Evolutionary conservation across 2,888 invertebrate species (phyloP), one percentile per base, ranked within the genome.

Genomic region (Drosophila pullipes): DNA sequence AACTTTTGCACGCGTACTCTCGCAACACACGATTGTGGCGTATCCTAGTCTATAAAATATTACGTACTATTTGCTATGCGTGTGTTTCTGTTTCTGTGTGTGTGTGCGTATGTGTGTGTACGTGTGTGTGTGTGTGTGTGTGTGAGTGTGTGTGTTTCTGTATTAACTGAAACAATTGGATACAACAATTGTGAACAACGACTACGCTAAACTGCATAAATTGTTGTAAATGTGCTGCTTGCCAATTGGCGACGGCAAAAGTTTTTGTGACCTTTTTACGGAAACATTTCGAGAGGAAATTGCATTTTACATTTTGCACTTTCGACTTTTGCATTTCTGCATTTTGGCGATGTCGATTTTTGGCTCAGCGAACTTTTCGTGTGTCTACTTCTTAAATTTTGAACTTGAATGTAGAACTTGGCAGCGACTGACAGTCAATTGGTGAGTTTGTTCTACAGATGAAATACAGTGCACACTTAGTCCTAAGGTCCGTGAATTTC

Each of bases 221-320:
- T 76, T 68, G 60, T 76, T 76, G 71, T 60, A 61, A 54, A 68
- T 57, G 65, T 78, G 60, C 64, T 31, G 62, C 63, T 63, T 55
- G 77, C 73, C 77, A 67, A 77, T 76, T 88, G 69, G 83, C 81
- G 83, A 81, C 81, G 81, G 81, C 83, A 83, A 79, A 80, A 77
- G 74, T 75, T 84, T 75, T 70, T 69, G 81, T 81, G 78, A 81
- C 81, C 77, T 72, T 73, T 73, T 76, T 72, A 44, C 69, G 65
- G 68, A 69, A 79, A 78, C 53, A 68, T 71, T 75, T 80, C 52
- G 71, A 76, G 53, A 80, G 81, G 78, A 78, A 78, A 81, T 78
- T 81, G 78, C 78, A 80, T 79, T 77, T 69, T 74, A 65, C 73
- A 78, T 39, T 79, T 77, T 69, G 47, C 59, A 68, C 58, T 68